Evolutionary conservation across 2,888 invertebrate genomes (phyloP).

Genomic region (Automeris io): DNA sequence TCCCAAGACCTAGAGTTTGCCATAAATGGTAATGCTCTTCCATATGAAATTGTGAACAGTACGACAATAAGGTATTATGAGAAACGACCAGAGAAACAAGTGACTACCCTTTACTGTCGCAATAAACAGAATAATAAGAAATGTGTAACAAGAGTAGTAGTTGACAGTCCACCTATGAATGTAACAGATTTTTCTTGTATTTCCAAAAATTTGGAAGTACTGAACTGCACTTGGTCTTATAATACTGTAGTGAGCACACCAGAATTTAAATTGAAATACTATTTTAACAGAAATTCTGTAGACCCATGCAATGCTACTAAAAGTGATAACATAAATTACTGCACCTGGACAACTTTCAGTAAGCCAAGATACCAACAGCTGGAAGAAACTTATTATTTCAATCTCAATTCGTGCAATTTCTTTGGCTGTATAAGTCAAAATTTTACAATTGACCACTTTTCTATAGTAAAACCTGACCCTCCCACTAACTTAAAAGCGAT

Average conservation of each 20-base stretch:
- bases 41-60: conserved; percentile 74
- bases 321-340: conserved; percentile 29
- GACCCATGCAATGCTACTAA: conserved; percentile 30
- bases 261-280: conserved; percentile 42
- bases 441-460: conserved; percentile 78
- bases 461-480: conserved; percentile 55
- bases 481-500: conserved; percentile 41
- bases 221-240: conserved; percentile 85
- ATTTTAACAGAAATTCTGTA: conserved; percentile 32
- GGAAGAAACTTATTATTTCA: conserved; percentile 72
- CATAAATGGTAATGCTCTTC: conserved; percentile 22
- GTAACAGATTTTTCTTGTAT: conserved; percentile 84
- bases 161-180: conserved; percentile 76
- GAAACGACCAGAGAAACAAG: conserved; percentile 69
- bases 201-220: conserved; percentile 83
- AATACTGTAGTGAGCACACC: conserved; percentile 58
- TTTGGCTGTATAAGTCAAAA: conserved; percentile 75
- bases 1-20: conserved; percentile 64
- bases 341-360: conserved; percentile 46
- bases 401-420: conserved; percentile 77
- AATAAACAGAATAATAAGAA: conserved; percentile 40
- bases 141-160: conserved; percentile 46
- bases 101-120: conserved; percentile 74
- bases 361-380: conserved; percentile 61
- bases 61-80: conserved; percentile 79